Percentiles rank a stretch among this genome's conserved stretches.
Conservation (phyloP, 2,888 invertebrate species). For the Cephus spinipes region DNA sequence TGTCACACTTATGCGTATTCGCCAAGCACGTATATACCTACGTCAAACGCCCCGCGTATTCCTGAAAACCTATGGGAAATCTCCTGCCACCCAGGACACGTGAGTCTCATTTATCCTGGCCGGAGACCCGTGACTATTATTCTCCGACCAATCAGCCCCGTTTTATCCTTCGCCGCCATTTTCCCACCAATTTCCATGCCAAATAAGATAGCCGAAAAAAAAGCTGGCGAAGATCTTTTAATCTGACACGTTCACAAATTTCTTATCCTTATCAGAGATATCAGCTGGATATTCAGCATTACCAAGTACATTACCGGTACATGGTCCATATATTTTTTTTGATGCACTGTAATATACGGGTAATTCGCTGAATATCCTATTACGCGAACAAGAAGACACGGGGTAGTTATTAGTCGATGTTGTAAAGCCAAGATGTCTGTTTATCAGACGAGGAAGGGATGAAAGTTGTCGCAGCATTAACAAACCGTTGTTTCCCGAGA, state of each 20-base stretch:
- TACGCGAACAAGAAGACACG: background rate
- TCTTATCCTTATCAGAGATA: background rate
- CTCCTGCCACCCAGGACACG: slow-evolving; percentile 52
- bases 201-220: background rate
- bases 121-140: slow-evolving; percentile 40
- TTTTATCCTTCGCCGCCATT: background rate
- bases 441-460: background rate
- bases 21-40: background rate
- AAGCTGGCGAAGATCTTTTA: background rate
- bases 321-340: background rate
- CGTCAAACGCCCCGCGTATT: slow-evolving; percentile 52
- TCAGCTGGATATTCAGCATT: background rate
- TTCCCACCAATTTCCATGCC: background rate
- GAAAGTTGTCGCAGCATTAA: slow-evolving; percentile 40
- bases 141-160: slow-evolving; percentile 43
- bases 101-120: slow-evolving; percentile 59
- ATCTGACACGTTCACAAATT: background rate
- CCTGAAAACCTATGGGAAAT: slow-evolving; percentile 64
- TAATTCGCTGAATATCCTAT: background rate
- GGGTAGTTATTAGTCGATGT: background rate
- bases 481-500: slow-evolving; percentile 51
- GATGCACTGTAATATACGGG: background rate
- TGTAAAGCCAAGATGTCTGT: background rate
- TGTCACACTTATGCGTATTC: slow-evolving; percentile 22
- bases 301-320: background rate